Conservation (phyloP, 2,113 vertebrate species). For the Sitta europaea region DNA sequence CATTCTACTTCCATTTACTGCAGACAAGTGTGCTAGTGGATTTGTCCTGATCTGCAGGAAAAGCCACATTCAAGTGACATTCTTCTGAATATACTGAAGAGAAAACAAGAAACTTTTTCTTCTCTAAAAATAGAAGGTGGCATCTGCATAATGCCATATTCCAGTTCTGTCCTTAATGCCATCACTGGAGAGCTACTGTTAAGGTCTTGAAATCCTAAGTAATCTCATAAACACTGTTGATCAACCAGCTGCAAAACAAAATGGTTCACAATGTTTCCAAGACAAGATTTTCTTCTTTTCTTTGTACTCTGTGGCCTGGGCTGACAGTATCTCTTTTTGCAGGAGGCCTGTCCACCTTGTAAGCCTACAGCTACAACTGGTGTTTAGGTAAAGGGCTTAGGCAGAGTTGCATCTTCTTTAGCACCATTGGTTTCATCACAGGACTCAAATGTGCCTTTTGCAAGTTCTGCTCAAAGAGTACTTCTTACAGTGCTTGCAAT, state of each 20-base stretch:
- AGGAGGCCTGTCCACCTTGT: not conserved
- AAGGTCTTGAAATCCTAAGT: not conserved
- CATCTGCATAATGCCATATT: not conserved
- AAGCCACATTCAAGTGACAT: not conserved
- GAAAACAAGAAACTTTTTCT: not conserved
- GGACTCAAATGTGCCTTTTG: not conserved
- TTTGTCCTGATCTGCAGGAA: not conserved
- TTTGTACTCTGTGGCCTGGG: fast-evolving
- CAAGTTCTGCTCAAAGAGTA: not conserved
- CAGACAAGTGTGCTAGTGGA: not conserved
- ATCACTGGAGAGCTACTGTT: not conserved
- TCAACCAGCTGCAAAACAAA: not conserved
- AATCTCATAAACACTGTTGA: not conserved
- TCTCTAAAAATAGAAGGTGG: not conserved
- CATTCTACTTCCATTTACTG: not conserved
- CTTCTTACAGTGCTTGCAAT: not conserved
- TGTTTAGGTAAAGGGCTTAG: not conserved
- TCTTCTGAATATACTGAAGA: not conserved
- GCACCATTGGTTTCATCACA: not conserved
- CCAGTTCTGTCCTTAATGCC: not conserved
- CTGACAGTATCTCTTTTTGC: not conserved
- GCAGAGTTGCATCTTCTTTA: not conserved
- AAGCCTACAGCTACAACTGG: not conserved
- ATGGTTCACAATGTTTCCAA: not conserved
- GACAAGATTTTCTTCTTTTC: not conserved